phyloP scores from a whole-genome alignment of 2,797 vertebrate species.

The Labroides dimidiatus region DNA sequence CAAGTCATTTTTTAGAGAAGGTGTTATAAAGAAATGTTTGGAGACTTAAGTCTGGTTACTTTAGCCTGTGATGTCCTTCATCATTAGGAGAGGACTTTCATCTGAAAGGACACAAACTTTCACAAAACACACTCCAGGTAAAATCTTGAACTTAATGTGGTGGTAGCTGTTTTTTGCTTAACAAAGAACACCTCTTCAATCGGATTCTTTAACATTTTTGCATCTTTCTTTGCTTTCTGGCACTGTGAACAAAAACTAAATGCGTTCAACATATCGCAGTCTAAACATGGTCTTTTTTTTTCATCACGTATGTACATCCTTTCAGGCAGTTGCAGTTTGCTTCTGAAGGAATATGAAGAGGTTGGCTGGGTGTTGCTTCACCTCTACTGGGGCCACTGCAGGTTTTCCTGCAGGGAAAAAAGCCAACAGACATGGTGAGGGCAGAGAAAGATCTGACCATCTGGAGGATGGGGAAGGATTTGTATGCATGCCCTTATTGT shows the following conservation, averaged over 20 bases:
- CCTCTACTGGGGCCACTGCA: conserved; percentile 23
- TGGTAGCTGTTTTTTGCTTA: neutral
- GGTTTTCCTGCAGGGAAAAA: conserved; percentile 28
- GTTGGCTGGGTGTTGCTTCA: conserved; percentile 46
- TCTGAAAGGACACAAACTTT: neutral
- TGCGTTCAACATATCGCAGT: conserved; percentile 6
- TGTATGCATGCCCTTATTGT: conserved; percentile 11
- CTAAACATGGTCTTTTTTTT: neutral
- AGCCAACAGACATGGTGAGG: conserved; percentile 7
- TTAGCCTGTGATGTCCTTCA: neutral
- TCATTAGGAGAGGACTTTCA: neutral
- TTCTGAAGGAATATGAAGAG: conserved; percentile 24
- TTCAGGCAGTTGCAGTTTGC: conserved; percentile 30
- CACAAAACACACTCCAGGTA: neutral
- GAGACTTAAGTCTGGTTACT: conserved; percentile 1
- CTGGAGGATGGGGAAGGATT: conserved; percentile 31
- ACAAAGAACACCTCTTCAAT: neutral
- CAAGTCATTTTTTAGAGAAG: neutral
- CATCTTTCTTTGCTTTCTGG: conserved; percentile 16
- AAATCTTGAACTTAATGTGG: neutral
- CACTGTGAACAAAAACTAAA: conserved; percentile 23
- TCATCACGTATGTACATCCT: conserved; percentile 8
- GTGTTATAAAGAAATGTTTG: conserved; percentile 2
- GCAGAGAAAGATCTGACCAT: conserved; percentile 30
- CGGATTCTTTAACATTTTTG: conserved; percentile 13